Base-by-base conservation (phyloP, 2,888 invertebrate genomes). In the Lamellibrachia columna region DNA sequence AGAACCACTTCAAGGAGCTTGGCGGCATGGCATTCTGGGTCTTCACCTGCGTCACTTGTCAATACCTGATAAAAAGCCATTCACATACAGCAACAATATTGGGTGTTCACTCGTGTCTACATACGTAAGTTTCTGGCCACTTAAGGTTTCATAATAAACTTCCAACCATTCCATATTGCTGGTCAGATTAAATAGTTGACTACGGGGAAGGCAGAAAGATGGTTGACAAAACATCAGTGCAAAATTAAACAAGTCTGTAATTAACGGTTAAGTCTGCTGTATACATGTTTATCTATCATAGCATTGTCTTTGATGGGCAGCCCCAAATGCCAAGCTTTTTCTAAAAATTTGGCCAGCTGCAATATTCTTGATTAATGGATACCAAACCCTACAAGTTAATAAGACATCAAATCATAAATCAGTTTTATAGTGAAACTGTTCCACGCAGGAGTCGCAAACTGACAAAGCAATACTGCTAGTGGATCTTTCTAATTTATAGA, bases 1-100 rank as follows among this genome's bases (percentile, higher is more conserved):
- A 99, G 98, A 94, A 99, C 98, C 11, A 99, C 98, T 97, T 99
- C 99, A 92, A 99, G 97, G 90, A 99, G 97, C 97, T 99, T 99
- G 91, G 99, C 99, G 52, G 99, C 99, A 96, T 99, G 98, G 94
- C 99, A 98, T 97, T 99, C 99, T 1, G 98, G 98, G 95, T 99
- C 98, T 96, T 99, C 99, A 0, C 98, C 98, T 53, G 98, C 97
- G 95, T 98, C 98, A 60, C 97, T 97, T 91, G 97, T 97, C 94
- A 98, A 96, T 95, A 98, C 97, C 97, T 98, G 94, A 4, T 95
- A 93, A 75, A 75, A 3, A 75, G 22, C 75, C 15, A 4, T 75
- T n/a, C 22, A 22, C n/a, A 22, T 15, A 75, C 75, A 0, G 15
- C 22, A 75, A 75, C 75, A 75, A 75, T 2, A 3, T 6, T 6